These are phyloP conservation scores for Trachymyrmex septentrionalis DNA, from an alignment of 1,140 invertebrate species.

Conservation along the genomic window DNA sequence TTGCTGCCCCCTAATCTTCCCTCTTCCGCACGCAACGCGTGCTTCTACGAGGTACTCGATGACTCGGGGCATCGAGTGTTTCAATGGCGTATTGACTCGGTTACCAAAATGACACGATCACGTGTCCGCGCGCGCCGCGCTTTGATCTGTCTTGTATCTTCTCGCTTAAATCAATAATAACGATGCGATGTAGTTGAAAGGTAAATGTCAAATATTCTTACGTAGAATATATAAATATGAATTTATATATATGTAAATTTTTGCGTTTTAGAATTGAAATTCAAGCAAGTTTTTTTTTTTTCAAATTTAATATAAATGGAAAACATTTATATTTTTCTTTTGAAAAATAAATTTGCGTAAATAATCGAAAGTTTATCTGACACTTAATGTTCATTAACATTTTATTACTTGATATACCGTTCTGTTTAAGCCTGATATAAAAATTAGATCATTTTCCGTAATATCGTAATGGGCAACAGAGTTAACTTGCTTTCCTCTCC, in stretches of 20 bases:
- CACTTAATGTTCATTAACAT: not conserved
- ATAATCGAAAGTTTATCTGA: not conserved
- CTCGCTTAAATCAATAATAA: not conserved
- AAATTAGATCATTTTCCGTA: constrained; percentile 40
- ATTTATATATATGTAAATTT: not conserved
- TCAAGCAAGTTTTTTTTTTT: not conserved
- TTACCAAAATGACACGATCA: constrained; percentile 64
- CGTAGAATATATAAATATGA: no score
- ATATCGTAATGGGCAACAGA: constrained; percentile 6
- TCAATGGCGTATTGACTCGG: constrained; percentile 68
- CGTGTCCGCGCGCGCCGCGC: constrained; percentile 24
- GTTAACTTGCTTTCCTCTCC: not conserved
- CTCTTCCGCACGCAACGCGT: constrained; percentile 72
- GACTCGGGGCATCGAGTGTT: constrained; percentile 70
- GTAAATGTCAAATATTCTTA: not conserved
- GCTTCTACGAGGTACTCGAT: constrained; percentile 70
- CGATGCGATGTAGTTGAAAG: not conserved
- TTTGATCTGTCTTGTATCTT: constrained; percentile 70
- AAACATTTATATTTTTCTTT: not conserved
- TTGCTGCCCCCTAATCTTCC: constrained; percentile 51
- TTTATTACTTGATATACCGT: not conserved
- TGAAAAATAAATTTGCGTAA: not conserved
- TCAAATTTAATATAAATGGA: not conserved
- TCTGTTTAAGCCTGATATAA: constrained; percentile 1
- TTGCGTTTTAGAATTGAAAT: constrained; percentile 1